phyloP scores from a whole-genome alignment of 2,113 vertebrate genomes.

The Lethenteron reissneri region DNA sequence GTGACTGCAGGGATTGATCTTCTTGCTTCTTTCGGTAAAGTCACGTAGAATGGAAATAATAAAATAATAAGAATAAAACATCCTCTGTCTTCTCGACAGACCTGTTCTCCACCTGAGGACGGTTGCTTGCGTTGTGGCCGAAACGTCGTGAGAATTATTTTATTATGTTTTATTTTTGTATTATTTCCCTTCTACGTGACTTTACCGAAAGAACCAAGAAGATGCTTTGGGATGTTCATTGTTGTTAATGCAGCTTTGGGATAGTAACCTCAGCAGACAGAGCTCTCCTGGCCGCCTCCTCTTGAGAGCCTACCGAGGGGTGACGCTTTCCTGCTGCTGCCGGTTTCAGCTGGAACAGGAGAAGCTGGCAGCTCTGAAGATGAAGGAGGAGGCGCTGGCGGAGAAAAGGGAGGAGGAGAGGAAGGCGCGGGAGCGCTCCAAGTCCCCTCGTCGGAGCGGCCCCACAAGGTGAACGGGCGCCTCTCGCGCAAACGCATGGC shows the following conservation, averaged over 20 bases:
- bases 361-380: constrained; percentile 80
- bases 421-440: constrained; percentile 66
- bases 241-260: background rate
- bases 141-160: no score
- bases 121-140: no score
- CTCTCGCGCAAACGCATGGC: background rate
- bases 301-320: background rate
- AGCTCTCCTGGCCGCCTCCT: background rate
- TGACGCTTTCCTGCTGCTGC: background rate
- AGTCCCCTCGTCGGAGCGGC: constrained; percentile 60
- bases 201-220: no score
- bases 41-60: no score
- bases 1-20: no score
- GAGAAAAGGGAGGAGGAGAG: constrained; percentile 73
- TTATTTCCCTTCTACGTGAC: no score
- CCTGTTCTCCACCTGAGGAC: no score
- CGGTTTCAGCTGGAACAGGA: constrained; percentile 69
- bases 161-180: no score
- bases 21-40: no score
- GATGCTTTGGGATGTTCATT: background rate
- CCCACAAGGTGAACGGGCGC: background rate
- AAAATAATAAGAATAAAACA: no score
- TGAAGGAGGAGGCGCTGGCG: constrained; percentile 69
- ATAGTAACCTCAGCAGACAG: background rate
- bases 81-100: no score